These are phyloP conservation scores for Drosophila murphyi DNA, from an alignment of 1,140 invertebrate genomes.

Conservation along the genomic window DNA sequence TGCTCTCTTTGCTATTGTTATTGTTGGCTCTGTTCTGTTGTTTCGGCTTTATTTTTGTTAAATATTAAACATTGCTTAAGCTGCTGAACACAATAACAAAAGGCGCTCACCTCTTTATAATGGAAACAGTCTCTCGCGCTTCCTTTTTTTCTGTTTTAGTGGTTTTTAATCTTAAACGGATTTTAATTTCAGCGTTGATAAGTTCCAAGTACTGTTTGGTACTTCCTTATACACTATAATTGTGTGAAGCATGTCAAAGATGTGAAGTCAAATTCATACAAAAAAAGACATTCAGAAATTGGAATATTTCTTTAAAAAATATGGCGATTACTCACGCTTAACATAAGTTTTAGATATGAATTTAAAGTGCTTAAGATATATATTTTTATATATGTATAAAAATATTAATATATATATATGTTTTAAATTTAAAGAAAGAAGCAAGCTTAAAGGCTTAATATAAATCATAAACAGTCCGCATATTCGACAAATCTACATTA, in stretches of 20 bases:
- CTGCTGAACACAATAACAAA: constrained; percentile 71
- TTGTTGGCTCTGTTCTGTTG: constrained; percentile 34
- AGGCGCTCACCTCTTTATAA: constrained; percentile 46
- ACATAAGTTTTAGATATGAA: too few species aligned
- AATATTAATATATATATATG: too few species aligned
- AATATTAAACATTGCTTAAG: constrained; percentile 78
- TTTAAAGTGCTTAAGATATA: too few species aligned
- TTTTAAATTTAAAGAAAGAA: too few species aligned
- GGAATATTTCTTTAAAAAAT: too few species aligned
- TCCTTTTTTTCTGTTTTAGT: constrained; percentile 42
- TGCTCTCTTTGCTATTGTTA: constrained; percentile 36
- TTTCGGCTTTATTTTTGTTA: constrained; percentile 67
- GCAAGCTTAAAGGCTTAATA: too few species aligned
- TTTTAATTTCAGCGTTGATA: constrained; percentile 50
- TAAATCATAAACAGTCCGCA: too few species aligned
- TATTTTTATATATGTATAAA: too few species aligned
- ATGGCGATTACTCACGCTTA: too few species aligned
- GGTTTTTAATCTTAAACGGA: constrained; percentile 53
- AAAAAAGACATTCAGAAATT: too few species aligned
- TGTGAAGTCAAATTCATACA: background rate
- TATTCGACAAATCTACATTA: too few species aligned
- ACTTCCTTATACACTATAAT: constrained; percentile 9
- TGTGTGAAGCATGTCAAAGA: background rate
- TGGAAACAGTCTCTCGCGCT: constrained; percentile 37
- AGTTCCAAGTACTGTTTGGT: constrained; percentile 19